phyloP scores from a whole-genome alignment of 2,888 invertebrate species.

The Mythimna lalbum region DNA sequence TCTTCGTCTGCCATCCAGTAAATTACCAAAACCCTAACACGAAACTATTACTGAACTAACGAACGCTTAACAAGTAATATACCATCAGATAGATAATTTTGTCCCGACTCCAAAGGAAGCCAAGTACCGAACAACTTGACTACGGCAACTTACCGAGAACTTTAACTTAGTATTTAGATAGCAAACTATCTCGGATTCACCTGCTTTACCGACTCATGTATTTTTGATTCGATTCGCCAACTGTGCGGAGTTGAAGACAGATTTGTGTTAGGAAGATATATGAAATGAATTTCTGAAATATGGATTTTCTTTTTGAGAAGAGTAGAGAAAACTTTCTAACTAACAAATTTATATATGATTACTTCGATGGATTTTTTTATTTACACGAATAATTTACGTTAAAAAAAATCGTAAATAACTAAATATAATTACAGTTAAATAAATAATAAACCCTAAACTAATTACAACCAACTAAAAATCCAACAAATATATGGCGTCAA shows the following conservation, averaged over 20 bases:
- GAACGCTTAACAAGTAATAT: slow-evolving; percentile 27
- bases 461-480: too few species aligned
- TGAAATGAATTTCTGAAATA: slow-evolving; percentile 18
- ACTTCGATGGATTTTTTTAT: too few species aligned
- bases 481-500: too few species aligned
- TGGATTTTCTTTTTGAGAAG: background rate
- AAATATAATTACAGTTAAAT: too few species aligned
- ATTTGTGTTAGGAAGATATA: slow-evolving; percentile 45
- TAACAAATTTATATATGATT: background rate
- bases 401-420: too few species aligned
- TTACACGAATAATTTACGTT: too few species aligned
- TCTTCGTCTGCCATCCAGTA: too few species aligned
- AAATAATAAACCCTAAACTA: too few species aligned
- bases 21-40: slow-evolving; percentile 21
- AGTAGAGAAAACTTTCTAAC: background rate
- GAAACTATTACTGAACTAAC: slow-evolving; percentile 6
- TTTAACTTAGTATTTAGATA: slow-evolving; percentile 51
- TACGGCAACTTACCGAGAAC: slow-evolving; percentile 37
- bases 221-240: slow-evolving; percentile 57
- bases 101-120: slow-evolving; percentile 19
- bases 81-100: slow-evolving; percentile 50
- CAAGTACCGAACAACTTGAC: slow-evolving; percentile 33
- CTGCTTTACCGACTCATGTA: slow-evolving; percentile 53
- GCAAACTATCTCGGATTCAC: slow-evolving; percentile 49
- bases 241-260: slow-evolving; percentile 13